phyloP scores from a whole-genome alignment of 1,140 invertebrate genomes.

The Aphelenchoides fujianensis region DNA sequence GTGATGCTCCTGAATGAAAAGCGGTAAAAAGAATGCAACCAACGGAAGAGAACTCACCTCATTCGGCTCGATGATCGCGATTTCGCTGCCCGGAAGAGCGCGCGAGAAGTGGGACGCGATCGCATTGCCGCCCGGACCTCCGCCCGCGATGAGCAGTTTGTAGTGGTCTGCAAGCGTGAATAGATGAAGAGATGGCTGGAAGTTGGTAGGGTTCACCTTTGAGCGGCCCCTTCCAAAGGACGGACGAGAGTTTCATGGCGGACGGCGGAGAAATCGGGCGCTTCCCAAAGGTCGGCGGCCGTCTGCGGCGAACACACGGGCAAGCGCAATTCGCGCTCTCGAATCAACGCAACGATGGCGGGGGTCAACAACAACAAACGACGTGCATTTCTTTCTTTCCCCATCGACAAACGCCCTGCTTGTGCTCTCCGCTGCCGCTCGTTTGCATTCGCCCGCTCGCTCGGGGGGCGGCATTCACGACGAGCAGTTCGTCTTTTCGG shows the following conservation, averaged over 20 bases:
- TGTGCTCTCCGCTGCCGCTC: too few relatives aligned
- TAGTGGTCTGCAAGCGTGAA: slow-evolving; percentile 12
- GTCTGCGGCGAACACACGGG: too few relatives aligned
- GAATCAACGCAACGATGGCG: too few relatives aligned
- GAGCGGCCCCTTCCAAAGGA: background rate
- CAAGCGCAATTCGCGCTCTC: too few relatives aligned
- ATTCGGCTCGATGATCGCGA: slow-evolving; percentile 80
- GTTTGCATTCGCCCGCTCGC: too few relatives aligned
- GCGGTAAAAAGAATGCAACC: slow-evolving; percentile 12
- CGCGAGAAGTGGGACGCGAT: slow-evolving; percentile 79
- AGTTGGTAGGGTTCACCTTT: slow-evolving; percentile 3
- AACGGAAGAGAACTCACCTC: too few relatives aligned
- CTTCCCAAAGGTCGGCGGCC: too few relatives aligned
- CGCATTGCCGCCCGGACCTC: slow-evolving; percentile 83
- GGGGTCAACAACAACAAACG: too few relatives aligned
- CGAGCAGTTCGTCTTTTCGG: too few relatives aligned
- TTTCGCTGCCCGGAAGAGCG: slow-evolving; percentile 69
- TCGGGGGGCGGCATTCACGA: too few relatives aligned
- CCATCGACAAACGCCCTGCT: too few relatives aligned
- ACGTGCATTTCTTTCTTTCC: too few relatives aligned
- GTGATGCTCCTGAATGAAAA: slow-evolving; percentile 77
- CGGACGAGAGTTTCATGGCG: background rate
- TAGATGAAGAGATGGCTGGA: background rate
- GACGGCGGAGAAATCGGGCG: background rate
- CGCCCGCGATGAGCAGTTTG: slow-evolving; percentile 79